Base-by-base conservation (phyloP, 2,113 vertebrate species). In the Oryzias melastigma region DNA sequence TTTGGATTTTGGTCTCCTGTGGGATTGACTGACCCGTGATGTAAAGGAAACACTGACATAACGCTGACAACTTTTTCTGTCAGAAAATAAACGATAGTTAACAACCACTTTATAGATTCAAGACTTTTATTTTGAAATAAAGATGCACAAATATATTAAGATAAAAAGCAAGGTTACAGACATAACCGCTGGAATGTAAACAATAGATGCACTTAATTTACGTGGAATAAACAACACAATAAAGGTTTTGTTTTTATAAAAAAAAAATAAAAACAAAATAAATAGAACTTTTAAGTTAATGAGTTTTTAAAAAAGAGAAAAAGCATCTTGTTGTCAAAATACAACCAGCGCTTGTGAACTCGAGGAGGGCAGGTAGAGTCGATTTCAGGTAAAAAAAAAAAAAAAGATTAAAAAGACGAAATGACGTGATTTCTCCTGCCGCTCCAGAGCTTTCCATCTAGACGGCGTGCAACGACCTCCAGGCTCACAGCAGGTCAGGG, bases 191-290 rank as follows among this genome's bases (percentile, higher is more conserved):
- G 83, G 85, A 89, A 90, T 91, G 89, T 91, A 90, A 82, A 91
- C 88, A 89, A 90, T 87, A 85, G 88, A 87, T 82, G 78, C 71
- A 81, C 62, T 90, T 91, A 92, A 91, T 89, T 92, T 89, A 92
- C 77, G 77, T 81, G 19, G 63, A 85, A 75, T 61, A 83, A 84
- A 82, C 64, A 81, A 77, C 84, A 85, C 71, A 81, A 88, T 84
- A 90, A 71, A 87, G 50, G 68, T 77, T 87, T 80, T 43, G 66
- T 76, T 84, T 84, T 59, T 16, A 88, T 75, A 82, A 87, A 45
- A 53, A 88, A 91, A 92, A 91, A 92, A 91, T 92, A n/a, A 88
- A 77, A 83, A 87, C 45, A 53, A 88, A 91, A 92, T 92, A 92
- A 92, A 93, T 92, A 90, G 46, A 71, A 84, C 74, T 77, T 45